Evolutionary conservation across 2,888 invertebrate genomes (phyloP), one percentile per base, ranked within the genome.

Genomic region (Beris morrisii): DNA sequence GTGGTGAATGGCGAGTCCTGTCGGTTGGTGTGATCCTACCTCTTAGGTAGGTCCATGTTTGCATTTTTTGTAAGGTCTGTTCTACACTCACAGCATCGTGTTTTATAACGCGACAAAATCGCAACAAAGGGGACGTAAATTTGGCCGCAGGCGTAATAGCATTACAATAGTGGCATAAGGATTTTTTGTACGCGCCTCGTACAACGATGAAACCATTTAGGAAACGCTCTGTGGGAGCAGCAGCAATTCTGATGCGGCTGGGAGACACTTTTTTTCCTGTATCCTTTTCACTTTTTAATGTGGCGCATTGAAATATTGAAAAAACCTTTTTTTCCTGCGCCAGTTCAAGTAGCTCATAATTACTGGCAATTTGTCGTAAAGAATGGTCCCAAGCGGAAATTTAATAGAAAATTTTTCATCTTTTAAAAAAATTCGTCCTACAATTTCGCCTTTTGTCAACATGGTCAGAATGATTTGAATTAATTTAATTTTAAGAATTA

Each of bases 71-170:
- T 22, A 56, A n/a, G 22, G 12, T 44, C 46, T 22, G 28, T 28
- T 22, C 46, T 3, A 12, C 58, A 46, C 46, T 58, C 13, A 4
- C 28, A 58, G n/a, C 45, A 46, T 28, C 58, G 12, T 32, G 44
- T 46, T 45, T 30, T 30, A 45, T 30, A 58, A 45, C 54, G 64
- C 22, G 45, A 54, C 54, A 67, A 58, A 66, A 65, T 61, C 46
- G 59, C 56, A 61, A 63, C 64, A 69, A 61, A 71, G 71, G 69
- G 70, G 71, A 71, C 68, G 69, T 69, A 65, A 67, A 65, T 71
- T 70, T 71, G 67, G 73, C 73, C 73, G 71, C 73, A 73, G 73
- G 72, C 72, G 70, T 72, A 70, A 70, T 71, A 59, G 66, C 67
- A 54, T 69, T 66, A 73, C 71, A 73, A 72, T 68, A 68, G 50